phyloP scores from a whole-genome alignment of 2,888 invertebrate species.

The Melinaea menophilus region DNA sequence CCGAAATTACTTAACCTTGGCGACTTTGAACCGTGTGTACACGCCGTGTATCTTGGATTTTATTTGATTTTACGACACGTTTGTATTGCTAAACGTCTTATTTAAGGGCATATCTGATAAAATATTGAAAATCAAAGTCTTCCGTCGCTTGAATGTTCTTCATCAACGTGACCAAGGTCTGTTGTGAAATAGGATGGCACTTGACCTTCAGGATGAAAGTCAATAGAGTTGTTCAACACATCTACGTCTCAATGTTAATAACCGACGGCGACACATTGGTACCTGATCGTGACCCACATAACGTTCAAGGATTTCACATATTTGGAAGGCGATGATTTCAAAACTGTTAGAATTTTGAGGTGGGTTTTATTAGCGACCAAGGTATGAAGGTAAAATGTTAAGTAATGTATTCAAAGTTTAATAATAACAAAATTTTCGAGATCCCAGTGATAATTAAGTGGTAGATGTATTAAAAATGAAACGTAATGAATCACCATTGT shows the following conservation, averaged over 20 bases:
- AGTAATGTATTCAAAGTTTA: conserved; percentile 1
- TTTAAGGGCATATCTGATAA: conserved; percentile 21
- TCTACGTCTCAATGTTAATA: conserved; percentile 72
- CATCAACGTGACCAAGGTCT: conserved; percentile 71
- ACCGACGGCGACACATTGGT: conserved; percentile 67
- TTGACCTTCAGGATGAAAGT: conserved; percentile 78
- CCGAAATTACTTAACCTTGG: conserved; percentile 69
- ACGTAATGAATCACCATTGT: conserved; percentile 28
- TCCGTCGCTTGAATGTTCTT: conserved; percentile 63
- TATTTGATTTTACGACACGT: conserved; percentile 5
- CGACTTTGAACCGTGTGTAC: conserved; percentile 42
- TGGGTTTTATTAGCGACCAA: conserved; percentile 56
- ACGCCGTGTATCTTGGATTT: conserved; percentile 8
- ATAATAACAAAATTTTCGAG: too few species aligned
- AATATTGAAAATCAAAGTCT: conserved; percentile 64
- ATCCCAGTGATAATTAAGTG: conserved; percentile 7
- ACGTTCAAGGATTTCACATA: conserved; percentile 76
- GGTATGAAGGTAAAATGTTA: conserved; percentile 44
- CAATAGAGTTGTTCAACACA: conserved; percentile 73
- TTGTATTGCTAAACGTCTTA: conserved; percentile 1
- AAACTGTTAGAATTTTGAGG: conserved; percentile 65
- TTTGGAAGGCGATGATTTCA: conserved; percentile 74
- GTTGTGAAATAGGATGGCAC: conserved; percentile 77
- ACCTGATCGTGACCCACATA: conserved; percentile 75
- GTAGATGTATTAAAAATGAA: neutral